Evolutionary conservation across 2,888 invertebrate species (phyloP).

Genomic region (Tenodera sinensis): DNA sequence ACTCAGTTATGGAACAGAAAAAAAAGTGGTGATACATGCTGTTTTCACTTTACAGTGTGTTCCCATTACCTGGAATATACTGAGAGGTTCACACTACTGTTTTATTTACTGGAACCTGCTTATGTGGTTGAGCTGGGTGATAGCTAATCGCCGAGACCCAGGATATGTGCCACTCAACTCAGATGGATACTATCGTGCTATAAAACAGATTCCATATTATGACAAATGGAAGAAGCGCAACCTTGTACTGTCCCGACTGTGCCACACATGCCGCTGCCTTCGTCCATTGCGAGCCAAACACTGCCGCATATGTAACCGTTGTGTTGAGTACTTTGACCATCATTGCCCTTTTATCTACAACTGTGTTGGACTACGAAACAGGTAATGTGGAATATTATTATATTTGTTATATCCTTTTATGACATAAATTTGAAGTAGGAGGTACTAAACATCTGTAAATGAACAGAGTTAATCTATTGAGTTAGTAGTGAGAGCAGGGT

Average conservation of each 20-base stretch:
- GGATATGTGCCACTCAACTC: slow-evolving; percentile 87
- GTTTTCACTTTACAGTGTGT: slow-evolving; percentile 63
- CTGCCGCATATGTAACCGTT: slow-evolving; percentile 83
- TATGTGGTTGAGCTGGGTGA: slow-evolving; percentile 91
- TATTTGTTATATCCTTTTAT: too few species aligned
- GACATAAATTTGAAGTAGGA: too few species aligned
- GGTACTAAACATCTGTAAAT: too few species aligned
- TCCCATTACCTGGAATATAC: slow-evolving; percentile 84
- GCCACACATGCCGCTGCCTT: slow-evolving; percentile 87
- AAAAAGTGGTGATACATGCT: background rate
- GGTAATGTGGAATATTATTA: slow-evolving; percentile 41
- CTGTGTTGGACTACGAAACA: slow-evolving; percentile 86
- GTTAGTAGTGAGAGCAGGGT: too few species aligned
- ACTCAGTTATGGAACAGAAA: background rate
- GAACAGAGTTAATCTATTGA: too few species aligned
- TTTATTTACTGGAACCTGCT: slow-evolving; percentile 87
- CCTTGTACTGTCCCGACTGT: slow-evolving; percentile 69
- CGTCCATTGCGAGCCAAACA: slow-evolving; percentile 87
- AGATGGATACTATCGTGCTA: slow-evolving; percentile 84
- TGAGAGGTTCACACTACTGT: slow-evolving; percentile 81
- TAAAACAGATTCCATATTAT: slow-evolving; percentile 88
- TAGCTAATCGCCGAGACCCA: slow-evolving; percentile 84
- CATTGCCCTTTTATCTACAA: slow-evolving; percentile 95
- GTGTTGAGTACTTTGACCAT: slow-evolving; percentile 84
- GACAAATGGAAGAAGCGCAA: slow-evolving; percentile 90